Evolutionary conservation across 2,888 invertebrate genomes (phyloP).

Genomic region (Hirtodrosophila cameraria): DNA sequence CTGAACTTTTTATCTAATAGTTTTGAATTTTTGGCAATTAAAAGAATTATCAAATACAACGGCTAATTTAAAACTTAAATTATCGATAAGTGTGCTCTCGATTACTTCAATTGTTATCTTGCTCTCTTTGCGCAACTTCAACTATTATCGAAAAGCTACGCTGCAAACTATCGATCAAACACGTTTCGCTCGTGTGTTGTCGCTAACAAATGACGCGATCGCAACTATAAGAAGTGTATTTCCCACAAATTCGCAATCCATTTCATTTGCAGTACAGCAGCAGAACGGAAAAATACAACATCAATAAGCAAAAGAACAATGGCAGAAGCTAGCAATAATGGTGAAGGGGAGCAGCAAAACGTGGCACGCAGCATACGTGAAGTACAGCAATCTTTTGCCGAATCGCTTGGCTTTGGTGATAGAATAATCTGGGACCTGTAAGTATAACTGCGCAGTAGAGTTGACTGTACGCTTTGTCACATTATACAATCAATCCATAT

Average conservation of each 20-base stretch:
- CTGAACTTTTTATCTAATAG: no score
- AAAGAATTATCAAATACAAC: neutral
- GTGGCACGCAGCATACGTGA: constrained; percentile 39
- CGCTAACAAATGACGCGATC: neutral
- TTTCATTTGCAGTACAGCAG: neutral
- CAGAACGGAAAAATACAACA: neutral
- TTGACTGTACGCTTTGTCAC: neutral
- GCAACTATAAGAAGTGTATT: neutral
- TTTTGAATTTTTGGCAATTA: no score
- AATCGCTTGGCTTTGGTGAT: constrained; percentile 61
- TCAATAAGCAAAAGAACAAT: neutral
- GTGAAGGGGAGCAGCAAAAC: neutral
- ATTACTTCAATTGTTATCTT: neutral
- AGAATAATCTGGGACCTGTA: constrained; percentile 75
- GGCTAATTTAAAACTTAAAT: no score
- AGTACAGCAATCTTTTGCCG: constrained; percentile 75
- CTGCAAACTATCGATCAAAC: constrained; percentile 18
- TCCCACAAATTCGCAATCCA: neutral
- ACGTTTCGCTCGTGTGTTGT: neutral
- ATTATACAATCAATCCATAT: neutral
- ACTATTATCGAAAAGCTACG: neutral
- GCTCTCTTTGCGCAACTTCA: no score
- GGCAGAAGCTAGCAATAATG: constrained; percentile 8
- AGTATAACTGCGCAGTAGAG: constrained; percentile 34
- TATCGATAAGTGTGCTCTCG: constrained; percentile 1